Conservation (phyloP, 2,888 invertebrate species). For the Amphimallon solstitiale region DNA sequence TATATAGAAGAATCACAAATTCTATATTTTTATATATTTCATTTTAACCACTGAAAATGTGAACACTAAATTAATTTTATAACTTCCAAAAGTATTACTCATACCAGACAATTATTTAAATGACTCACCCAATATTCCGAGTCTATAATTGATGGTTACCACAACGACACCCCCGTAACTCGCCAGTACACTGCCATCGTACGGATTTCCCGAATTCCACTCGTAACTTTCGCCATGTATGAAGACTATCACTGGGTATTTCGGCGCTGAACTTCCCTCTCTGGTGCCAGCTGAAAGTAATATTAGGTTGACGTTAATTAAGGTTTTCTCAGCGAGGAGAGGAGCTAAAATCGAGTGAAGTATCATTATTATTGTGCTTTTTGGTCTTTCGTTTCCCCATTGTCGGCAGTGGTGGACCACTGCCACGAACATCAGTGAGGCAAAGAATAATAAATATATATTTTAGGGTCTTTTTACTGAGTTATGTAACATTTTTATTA, state of each 20-base stretch:
- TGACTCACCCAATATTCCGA: constrained; percentile 81
- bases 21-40: too few relatives aligned
- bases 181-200: constrained; percentile 95
- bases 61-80: too few relatives aligned
- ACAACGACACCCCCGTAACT: constrained; percentile 92
- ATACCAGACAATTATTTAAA: constrained; percentile 43
- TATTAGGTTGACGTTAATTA: constrained; percentile 31
- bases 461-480: constrained; percentile 5
- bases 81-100: background rate
- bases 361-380: constrained; percentile 31
- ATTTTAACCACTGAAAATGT: too few relatives aligned
- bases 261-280: constrained; percentile 64
- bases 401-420: constrained; percentile 5
- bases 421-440: constrained; percentile 4
- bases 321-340: constrained; percentile 16
- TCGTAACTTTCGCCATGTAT: constrained; percentile 96
- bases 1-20: too few relatives aligned
- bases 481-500: constrained; percentile 31
- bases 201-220: constrained; percentile 98
- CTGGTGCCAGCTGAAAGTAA: constrained; percentile 70
- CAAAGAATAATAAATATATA: constrained; percentile 29
- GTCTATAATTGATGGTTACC: constrained; percentile 84
- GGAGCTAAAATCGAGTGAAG: constrained; percentile 17
- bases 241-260: constrained; percentile 92
- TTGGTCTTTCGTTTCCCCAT: constrained; percentile 7